Conservation (phyloP, 2,113 vertebrate genomes). For the Anseranas semipalmata region DNA sequence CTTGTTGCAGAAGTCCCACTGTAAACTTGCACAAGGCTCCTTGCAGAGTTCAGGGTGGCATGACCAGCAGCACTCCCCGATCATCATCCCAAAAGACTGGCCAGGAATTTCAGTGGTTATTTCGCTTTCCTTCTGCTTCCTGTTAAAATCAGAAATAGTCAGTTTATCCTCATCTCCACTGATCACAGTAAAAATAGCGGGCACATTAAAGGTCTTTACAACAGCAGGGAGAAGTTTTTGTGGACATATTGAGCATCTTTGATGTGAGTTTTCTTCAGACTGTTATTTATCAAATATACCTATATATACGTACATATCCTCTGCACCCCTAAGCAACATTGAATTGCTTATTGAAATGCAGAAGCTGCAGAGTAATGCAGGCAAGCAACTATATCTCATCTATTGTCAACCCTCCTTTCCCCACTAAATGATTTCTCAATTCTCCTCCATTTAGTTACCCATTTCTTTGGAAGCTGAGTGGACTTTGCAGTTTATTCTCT, state of each 20-base stretch:
- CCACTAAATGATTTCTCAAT: not conserved
- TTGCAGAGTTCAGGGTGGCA: not conserved
- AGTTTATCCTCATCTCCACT: not conserved
- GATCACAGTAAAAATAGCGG: not conserved
- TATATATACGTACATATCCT: not conserved
- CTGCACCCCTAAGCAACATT: not conserved
- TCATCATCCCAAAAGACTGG: not conserved
- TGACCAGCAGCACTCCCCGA: fast-evolving
- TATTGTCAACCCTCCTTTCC: not conserved
- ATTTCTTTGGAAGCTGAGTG: not conserved
- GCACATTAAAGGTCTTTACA: not conserved
- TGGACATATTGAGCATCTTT: not conserved
- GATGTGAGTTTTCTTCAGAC: not conserved
- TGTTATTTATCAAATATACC: not conserved
- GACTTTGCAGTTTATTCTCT: not conserved
- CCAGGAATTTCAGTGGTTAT: not conserved
- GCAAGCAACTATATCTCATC: not conserved
- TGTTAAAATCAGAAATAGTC: not conserved
- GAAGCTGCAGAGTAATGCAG: not conserved
- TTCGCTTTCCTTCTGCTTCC: not conserved
- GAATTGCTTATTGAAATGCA: not conserved
- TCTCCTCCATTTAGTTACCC: not conserved
- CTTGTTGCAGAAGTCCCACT: not conserved
- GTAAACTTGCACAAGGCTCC: not conserved
- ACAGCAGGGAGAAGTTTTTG: not conserved